These are phyloP conservation scores for Neofelis nebulosa DNA, from an alignment of 2,113 vertebrate genomes.

Conservation along the genomic window DNA sequence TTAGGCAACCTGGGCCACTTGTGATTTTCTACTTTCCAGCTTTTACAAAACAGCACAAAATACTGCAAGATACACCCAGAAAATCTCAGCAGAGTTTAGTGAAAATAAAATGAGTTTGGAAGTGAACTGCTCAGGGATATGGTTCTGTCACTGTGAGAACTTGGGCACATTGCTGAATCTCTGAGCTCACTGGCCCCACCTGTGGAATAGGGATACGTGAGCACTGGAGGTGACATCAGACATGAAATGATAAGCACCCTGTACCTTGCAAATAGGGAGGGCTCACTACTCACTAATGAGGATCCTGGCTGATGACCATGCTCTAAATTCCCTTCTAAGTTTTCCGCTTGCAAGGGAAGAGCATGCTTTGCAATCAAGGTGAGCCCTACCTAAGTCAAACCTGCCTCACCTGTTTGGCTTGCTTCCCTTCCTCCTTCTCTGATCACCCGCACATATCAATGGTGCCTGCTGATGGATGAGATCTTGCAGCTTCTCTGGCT, in stretches of 20 bases:
- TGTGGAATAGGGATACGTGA: not conserved
- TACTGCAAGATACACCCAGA: too few relatives aligned
- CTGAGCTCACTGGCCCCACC: not conserved
- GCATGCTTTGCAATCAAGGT: not conserved
- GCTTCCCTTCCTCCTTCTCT: not conserved
- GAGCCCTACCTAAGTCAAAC: not conserved
- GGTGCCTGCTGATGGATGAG: not conserved
- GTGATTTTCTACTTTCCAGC: not conserved
- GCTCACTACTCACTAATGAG: not conserved
- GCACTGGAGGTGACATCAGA: not conserved
- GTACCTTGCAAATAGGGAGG: not conserved
- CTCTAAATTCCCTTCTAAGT: not conserved
- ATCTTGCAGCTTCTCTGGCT: not conserved
- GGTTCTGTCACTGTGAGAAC: not conserved
- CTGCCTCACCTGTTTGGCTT: not conserved
- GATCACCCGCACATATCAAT: fast-evolving
- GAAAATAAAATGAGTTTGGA: not conserved
- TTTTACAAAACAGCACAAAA: not conserved
- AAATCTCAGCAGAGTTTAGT: not conserved
- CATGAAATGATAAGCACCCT: not conserved
- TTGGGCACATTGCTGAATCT: not conserved
- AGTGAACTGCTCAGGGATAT: too few relatives aligned
- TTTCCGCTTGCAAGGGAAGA: not conserved
- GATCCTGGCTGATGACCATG: fast-evolving
- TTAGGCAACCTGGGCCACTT: not conserved